A percentile compares a stretch with the other conserved stretches of the same genome.
Conservation (phyloP, 2,888 invertebrate genomes). For the Polydrusus cervinus region DNA sequence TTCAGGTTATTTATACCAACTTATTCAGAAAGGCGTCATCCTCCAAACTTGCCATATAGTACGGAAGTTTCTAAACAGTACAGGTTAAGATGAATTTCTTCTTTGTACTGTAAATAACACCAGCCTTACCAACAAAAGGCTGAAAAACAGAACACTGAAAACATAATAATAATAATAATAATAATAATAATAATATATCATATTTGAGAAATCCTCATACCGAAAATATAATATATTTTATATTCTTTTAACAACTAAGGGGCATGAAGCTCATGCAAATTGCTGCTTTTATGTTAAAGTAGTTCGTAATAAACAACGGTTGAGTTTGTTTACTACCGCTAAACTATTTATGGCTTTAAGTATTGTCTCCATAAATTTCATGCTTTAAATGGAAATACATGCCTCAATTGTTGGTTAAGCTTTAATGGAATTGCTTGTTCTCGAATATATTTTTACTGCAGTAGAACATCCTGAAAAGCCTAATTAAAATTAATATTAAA, state of each 20-base stretch:
- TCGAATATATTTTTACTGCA: not conserved
- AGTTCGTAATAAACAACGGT: conserved; percentile 10
- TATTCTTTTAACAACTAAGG: not conserved
- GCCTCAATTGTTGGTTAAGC: not conserved
- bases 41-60: too few species aligned
- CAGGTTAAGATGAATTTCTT: too few species aligned
- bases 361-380: conserved; percentile 17
- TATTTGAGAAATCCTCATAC: too few species aligned
- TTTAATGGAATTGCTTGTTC: not conserved
- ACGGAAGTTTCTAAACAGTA: too few species aligned
- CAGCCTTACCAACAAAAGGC: too few species aligned
- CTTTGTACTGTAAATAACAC: too few species aligned
- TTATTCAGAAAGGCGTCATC: too few species aligned
- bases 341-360: conserved; percentile 16
- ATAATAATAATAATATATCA: too few species aligned
- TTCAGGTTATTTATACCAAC: too few species aligned
- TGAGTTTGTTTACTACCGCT: conserved; percentile 14
- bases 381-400: conserved; percentile 13
- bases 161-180: too few species aligned
- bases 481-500: too few species aligned
- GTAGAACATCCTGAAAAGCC: not conserved
- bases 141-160: too few species aligned
- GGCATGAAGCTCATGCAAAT: conserved; percentile 7
- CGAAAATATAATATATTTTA: conserved; percentile 6
- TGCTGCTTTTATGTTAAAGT: conserved; percentile 10